phyloP scores from a whole-genome alignment of 2,797 vertebrate species.

The Scleropages formosus region DNA sequence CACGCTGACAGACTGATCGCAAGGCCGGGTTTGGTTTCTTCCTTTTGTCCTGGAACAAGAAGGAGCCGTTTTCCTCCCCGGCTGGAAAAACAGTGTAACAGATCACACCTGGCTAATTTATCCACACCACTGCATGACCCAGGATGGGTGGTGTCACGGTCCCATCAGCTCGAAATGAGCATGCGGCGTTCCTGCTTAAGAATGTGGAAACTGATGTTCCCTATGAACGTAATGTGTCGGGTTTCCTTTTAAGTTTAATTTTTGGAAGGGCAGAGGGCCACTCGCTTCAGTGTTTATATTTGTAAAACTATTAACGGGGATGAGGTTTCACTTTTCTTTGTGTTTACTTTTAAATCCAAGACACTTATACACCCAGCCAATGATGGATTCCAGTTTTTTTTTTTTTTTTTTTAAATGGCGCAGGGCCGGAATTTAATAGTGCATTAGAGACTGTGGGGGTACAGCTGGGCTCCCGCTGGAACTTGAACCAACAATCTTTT shows the following conservation, averaged over 20 bases:
- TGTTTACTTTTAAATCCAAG: neutral
- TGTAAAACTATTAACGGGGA: neutral
- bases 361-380: neutral
- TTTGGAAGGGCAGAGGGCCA: neutral
- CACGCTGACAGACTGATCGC: neutral
- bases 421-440: slow-evolving; percentile 21
- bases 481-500: no score
- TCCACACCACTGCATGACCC: neutral
- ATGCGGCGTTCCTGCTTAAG: no score
- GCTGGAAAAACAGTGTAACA: neutral
- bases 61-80: neutral
- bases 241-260: slow-evolving; percentile 1
- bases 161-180: no score
- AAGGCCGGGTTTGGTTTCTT: neutral
- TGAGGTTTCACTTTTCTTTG: neutral
- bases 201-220: no score
- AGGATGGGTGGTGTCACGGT: no score
- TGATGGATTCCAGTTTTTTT: neutral
- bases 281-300: slow-evolving; percentile 3
- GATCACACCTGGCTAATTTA: neutral
- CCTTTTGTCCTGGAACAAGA: neutral
- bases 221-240: no score
- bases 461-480: no score
- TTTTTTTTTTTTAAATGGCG: no score
- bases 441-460: no score